A percentile compares a stretch with the other conserved stretches of the same genome.
phyloP scores from a whole-genome alignment of 2,888 invertebrate species.

The Drosophila gaucha region DNA sequence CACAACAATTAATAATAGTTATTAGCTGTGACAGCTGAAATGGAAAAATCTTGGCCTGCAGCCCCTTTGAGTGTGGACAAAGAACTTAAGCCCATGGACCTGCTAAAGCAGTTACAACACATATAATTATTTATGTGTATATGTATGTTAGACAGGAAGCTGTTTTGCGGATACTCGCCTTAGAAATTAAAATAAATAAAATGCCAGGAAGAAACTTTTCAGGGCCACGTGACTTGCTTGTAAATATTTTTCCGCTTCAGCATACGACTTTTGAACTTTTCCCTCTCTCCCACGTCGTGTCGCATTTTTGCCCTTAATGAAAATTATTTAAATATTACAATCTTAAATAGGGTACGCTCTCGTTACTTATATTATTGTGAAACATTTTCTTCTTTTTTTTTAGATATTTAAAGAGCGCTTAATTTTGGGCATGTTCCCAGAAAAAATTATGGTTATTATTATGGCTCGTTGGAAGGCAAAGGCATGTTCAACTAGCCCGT shows the following conservation, averaged over 20 bases:
- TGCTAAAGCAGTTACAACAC: not conserved
- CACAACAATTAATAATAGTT: slow-evolving; percentile 18
- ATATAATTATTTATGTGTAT: slow-evolving; percentile 11
- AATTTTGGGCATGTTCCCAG: not conserved
- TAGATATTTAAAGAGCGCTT: too few species aligned
- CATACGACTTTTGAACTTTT: slow-evolving; percentile 33
- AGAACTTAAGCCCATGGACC: not conserved
- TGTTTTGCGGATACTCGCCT: slow-evolving; percentile 4
- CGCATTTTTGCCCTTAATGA: slow-evolving; percentile 35
- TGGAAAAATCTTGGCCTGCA: not conserved
- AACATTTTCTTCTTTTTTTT: too few species aligned
- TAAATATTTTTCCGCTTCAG: slow-evolving; percentile 16
- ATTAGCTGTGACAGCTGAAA: not conserved
- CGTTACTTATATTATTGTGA: not conserved
- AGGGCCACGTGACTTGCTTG: slow-evolving; percentile 46
- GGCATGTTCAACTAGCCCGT: slow-evolving; percentile 1
- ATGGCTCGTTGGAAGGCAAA: slow-evolving; percentile 3
- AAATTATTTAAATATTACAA: slow-evolving; percentile 42
- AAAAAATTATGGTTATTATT: slow-evolving; percentile 40
- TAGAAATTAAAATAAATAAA: slow-evolving; percentile 53
- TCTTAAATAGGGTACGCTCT: not conserved
- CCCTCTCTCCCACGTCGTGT: not conserved
- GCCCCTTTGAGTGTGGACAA: not conserved
- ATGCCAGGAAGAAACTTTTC: slow-evolving; percentile 44
- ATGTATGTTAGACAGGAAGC: not conserved